Evolutionary conservation across 2,888 invertebrate species (phyloP).

Genomic region (Acrobasis repandana): DNA sequence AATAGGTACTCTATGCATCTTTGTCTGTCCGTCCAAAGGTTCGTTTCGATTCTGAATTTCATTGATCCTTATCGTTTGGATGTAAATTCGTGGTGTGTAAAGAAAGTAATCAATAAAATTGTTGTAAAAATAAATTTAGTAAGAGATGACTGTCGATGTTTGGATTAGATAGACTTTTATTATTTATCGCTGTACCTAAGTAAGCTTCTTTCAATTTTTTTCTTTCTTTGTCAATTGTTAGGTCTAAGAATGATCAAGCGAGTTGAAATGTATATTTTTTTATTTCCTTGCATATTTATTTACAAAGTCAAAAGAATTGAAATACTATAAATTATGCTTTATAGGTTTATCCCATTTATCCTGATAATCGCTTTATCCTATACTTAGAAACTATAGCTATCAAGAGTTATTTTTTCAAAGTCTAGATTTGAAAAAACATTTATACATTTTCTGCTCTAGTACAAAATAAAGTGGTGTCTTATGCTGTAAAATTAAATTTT

Average conservation of each 20-base stretch:
- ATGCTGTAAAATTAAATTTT: slow-evolving; percentile 40
- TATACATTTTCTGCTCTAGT: slow-evolving; percentile 57
- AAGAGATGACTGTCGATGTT: slow-evolving; percentile 68
- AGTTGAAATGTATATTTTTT: slow-evolving; percentile 15
- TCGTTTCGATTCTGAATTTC: slow-evolving; percentile 41
- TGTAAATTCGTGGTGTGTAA: slow-evolving; percentile 66
- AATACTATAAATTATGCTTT: slow-evolving; percentile 6
- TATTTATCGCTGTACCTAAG: slow-evolving; percentile 67
- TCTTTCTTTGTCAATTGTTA: slow-evolving; percentile 66
- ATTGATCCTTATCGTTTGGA: slow-evolving; percentile 36
- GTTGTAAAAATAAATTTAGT: slow-evolving; percentile 71
- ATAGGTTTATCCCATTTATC: background rate
- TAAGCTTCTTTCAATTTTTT: slow-evolving; percentile 56
- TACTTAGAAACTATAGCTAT: slow-evolving; percentile 18
- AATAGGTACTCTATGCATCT: slow-evolving; percentile 57
- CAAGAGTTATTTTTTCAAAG: slow-evolving; percentile 33
- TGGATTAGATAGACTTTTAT: slow-evolving; percentile 54
- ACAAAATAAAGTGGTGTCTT: slow-evolving; percentile 68
- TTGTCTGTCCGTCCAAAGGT: slow-evolving; percentile 77
- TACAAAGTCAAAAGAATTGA: slow-evolving; percentile 1
- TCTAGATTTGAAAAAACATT: slow-evolving; percentile 29
- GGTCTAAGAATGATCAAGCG: slow-evolving; percentile 43
- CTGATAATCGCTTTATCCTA: slow-evolving; percentile 7
- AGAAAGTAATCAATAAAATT: slow-evolving; percentile 52
- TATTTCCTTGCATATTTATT: slow-evolving; percentile 9